A percentile compares a stretch with the other conserved stretches of the same genome.
These are phyloP conservation scores for Triplophysa siluroides DNA, from an alignment of 2,113 vertebrate species.

Conservation along the genomic window DNA sequence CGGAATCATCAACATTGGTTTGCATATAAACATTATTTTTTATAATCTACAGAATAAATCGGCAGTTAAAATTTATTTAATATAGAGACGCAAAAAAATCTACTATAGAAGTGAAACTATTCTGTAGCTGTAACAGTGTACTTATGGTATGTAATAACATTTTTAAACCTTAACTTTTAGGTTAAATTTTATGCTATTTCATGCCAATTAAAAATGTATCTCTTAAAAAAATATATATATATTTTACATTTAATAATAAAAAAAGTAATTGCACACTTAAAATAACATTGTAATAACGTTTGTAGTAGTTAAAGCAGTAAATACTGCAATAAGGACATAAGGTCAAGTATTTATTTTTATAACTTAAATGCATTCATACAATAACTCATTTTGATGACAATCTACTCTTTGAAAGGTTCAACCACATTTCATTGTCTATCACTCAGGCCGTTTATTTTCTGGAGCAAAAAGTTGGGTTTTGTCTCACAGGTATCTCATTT, in stretches of 20 bases:
- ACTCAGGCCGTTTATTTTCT: slow-evolving; percentile 5
- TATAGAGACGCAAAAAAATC: too few species aligned
- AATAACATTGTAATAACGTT: too few species aligned
- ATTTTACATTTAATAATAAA: too few species aligned
- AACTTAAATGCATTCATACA: not conserved
- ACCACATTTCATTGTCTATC: not conserved
- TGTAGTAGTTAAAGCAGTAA: not conserved
- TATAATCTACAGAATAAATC: not conserved
- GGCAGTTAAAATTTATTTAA: not conserved
- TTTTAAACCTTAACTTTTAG: too few species aligned
- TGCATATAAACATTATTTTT: slow-evolving; percentile 6
- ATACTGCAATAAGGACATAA: not conserved
- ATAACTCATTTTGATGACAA: not conserved
- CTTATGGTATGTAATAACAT: too few species aligned
- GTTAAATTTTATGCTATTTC: too few species aligned
- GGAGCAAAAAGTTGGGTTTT: slow-evolving; percentile 3
- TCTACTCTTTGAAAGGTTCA: not conserved
- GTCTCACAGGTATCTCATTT: slow-evolving; percentile 36
- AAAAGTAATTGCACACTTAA: too few species aligned
- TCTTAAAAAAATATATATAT: too few species aligned
- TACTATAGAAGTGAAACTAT: too few species aligned
- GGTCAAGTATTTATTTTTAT: not conserved
- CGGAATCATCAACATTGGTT: slow-evolving; percentile 1
- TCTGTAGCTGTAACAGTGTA: too few species aligned
- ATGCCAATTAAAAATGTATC: too few species aligned